Percentiles rank a stretch among this genome's conserved stretches.
phyloP scores from a whole-genome alignment of 2,113 vertebrate species.

The Grantiella picta region DNA sequence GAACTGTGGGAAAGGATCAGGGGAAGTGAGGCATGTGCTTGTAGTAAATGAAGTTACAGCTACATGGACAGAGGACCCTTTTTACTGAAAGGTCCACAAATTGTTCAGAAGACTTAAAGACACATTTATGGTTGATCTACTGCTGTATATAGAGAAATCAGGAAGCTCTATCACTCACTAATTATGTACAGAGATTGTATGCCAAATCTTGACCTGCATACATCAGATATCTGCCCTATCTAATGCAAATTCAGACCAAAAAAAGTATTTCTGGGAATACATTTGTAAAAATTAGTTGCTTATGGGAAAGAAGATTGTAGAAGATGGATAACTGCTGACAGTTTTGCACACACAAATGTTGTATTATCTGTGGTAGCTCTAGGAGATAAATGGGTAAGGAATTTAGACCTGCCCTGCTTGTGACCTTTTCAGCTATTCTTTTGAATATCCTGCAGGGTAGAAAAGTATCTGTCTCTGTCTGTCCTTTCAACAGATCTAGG shows the following conservation, averaged over 20 bases:
- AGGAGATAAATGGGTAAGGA: neutral
- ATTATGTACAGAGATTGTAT: neutral
- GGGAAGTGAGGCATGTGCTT: fast-evolving
- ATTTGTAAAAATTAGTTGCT: neutral
- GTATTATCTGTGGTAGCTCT: neutral
- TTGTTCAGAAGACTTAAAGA: neutral
- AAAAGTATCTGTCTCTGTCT: neutral
- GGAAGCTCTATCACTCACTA: neutral
- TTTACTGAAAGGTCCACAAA: neutral
- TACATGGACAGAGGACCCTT: neutral
- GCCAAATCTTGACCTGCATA: neutral
- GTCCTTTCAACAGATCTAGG: neutral
- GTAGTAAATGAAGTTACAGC: neutral
- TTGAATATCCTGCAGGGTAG: neutral
- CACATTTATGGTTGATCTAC: neutral
- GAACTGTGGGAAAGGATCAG: neutral
- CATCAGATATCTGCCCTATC: neutral
- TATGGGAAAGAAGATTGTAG: neutral
- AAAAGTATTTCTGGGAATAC: neutral
- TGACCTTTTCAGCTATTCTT: neutral
- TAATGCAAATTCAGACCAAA: neutral
- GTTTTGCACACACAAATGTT: neutral
- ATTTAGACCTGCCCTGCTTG: neutral
- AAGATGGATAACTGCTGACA: neutral
- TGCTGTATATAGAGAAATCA: neutral